Percentiles rank a stretch among this genome's conserved stretches.
Evolutionary conservation across 2,113 vertebrate species (phyloP).

Genomic region (Anolis sagrei): DNA sequence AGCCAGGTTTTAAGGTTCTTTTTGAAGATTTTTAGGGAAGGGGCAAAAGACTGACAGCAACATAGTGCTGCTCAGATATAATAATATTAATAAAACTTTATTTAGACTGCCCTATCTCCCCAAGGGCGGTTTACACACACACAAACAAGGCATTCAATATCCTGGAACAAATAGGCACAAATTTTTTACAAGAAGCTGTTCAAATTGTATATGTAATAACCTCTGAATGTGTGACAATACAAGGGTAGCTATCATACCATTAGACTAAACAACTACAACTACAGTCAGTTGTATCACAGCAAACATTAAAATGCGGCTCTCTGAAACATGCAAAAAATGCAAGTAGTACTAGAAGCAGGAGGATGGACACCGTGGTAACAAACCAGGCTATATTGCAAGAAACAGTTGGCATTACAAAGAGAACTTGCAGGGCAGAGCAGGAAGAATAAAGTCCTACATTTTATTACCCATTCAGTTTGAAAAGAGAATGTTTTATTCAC

Average conservation of each 20-base stretch:
- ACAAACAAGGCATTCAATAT: too few species aligned
- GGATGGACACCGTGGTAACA: background rate
- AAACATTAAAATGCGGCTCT: background rate
- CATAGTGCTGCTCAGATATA: too few species aligned
- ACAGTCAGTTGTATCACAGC: fast-evolving
- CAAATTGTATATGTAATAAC: background rate
- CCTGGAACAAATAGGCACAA: background rate
- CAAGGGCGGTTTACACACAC: too few species aligned
- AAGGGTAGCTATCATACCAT: fast-evolving
- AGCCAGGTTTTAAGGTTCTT: too few species aligned
- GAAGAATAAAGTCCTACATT: background rate
- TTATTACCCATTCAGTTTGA: background rate
- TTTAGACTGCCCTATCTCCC: too few species aligned
- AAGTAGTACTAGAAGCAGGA: background rate
- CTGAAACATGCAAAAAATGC: background rate
- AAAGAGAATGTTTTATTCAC: background rate
- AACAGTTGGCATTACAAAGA: background rate
- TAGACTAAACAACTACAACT: background rate
- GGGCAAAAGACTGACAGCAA: background rate
- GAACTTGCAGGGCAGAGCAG: too few species aligned
- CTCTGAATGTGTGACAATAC: background rate
- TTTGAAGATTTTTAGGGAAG: too few species aligned
- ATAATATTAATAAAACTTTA: too few species aligned
- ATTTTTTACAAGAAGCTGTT: fast-evolving
- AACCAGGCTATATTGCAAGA: background rate